Conservation (phyloP, 2,888 invertebrate genomes). For the Muscina levida region DNA sequence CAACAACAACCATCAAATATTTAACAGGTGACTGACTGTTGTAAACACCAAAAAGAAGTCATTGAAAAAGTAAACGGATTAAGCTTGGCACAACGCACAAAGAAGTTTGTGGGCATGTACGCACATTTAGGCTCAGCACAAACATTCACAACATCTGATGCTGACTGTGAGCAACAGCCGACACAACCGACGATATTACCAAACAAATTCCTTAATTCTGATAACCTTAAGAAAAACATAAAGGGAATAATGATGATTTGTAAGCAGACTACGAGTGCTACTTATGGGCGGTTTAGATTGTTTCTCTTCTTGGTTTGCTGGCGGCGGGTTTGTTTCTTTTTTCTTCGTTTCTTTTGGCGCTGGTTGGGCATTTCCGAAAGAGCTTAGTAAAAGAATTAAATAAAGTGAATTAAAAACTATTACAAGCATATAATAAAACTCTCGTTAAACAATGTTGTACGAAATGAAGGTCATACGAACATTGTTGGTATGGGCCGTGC, state of each 20-base stretch:
- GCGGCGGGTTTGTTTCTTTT: constrained; percentile 18
- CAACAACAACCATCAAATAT: background rate
- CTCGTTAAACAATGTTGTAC: background rate
- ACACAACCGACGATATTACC: background rate
- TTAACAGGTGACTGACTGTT: constrained; percentile 27
- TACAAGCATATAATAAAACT: constrained; percentile 51
- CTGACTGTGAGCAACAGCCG: background rate
- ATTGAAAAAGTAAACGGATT: constrained; percentile 10
- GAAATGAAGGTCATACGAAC: constrained; percentile 43
- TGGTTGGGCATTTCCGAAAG: constrained; percentile 31
- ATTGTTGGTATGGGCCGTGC: background rate
- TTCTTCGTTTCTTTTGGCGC: background rate
- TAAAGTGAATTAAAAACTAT: constrained; percentile 49
- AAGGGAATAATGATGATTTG: constrained; percentile 28
- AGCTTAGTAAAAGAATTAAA: constrained; percentile 33
- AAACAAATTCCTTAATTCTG: constrained; percentile 27
- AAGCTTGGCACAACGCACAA: constrained; percentile 1
- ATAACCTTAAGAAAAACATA: constrained; percentile 30
- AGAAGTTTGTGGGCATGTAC: background rate
- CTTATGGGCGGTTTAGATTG: constrained; percentile 11
- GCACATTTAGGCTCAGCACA: background rate
- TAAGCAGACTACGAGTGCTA: background rate
- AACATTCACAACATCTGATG: background rate
- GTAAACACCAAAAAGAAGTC: background rate
- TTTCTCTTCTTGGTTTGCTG: background rate